Base-by-base conservation (phyloP, 2,797 vertebrate species). In the Sus cebifrons region DNA sequence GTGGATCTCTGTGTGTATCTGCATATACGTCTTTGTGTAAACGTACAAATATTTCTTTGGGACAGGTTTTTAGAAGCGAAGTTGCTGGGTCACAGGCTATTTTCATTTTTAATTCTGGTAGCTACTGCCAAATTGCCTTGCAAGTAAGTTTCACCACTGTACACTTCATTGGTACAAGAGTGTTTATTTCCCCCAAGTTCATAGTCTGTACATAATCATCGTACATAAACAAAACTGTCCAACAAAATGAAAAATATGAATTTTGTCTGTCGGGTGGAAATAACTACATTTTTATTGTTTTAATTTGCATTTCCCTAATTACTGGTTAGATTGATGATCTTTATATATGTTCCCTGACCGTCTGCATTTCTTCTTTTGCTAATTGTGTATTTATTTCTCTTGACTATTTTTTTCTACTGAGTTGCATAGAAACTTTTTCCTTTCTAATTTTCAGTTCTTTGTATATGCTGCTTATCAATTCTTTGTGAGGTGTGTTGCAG, bases 71-170 rank as follows among this genome's bases (percentile, higher is more conserved):
- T 77, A 87, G 85, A 77, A 79, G 29, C 56, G 54, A 92, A 74
- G 82, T 78, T 54, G 18, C 44, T 85, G 2, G 78, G 6, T 78
- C 60, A 65, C 74, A 62, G 74, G 25, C 4, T 60, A 29, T 73
- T 91, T 88, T 58, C 84, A 75, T n/a, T 77, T 95, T 90, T 88
- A n/a, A 96, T 86, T 92, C 89, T 65, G 40, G n/a, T 29, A 60
- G 56, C 29, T 56, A 5, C 71, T 71, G 29, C 25, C 75, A 52
- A 20, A 36, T 73, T 32, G 78, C 64, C 81, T 67, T 56, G 10
- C 32, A 44, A 5, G 20, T 95, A 32, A 40, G 4, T 85, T 95
- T 81, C 20, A 29, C 60, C 56, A 20, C 14, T 16, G 7, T 75
- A 2, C 4, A 49, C 36, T 6, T 87, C 56, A 58, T 89, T 29